Conservation (phyloP, 1,140 invertebrate genomes). For the Nomia melanderi region DNA sequence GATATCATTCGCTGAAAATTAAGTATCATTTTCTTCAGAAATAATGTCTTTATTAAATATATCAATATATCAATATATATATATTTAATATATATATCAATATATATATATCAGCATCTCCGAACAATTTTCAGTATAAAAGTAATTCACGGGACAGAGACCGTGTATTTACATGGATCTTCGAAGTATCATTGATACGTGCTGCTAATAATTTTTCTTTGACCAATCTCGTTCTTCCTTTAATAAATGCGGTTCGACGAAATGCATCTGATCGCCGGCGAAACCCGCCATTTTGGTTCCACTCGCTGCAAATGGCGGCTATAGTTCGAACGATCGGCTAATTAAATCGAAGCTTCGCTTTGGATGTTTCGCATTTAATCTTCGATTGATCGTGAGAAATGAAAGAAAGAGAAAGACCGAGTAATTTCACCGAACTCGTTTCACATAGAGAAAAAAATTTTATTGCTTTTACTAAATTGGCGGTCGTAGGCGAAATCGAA, state of each 20-base stretch:
- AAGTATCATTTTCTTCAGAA: slow-evolving; percentile 21
- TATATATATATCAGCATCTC: slow-evolving; percentile 1
- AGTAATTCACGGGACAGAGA: neutral
- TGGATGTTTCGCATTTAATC: neutral
- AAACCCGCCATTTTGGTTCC: neutral
- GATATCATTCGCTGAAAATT: slow-evolving; percentile 5
- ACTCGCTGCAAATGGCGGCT: neutral
- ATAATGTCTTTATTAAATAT: slow-evolving; percentile 36
- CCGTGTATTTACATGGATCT: slow-evolving; percentile 29
- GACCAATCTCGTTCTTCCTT: neutral
- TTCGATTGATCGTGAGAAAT: neutral
- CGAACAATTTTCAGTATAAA: slow-evolving; percentile 36
- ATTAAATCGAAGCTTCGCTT: neutral
- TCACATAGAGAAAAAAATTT: neutral
- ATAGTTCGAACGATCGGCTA: slow-evolving; percentile 34
- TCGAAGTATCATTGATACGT: slow-evolving; percentile 7
- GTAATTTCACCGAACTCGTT: neutral
- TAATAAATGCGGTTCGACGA: neutral
- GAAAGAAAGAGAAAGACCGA: neutral
- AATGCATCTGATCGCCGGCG: neutral
- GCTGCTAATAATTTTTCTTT: slow-evolving; percentile 46
- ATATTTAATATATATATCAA: slow-evolving; percentile 31
- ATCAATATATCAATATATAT: neutral
- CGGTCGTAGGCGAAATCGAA: neutral
- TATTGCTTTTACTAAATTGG: slow-evolving; percentile 5